A percentile compares a stretch with the other conserved stretches of the same genome.
phyloP scores from a whole-genome alignment of 2,888 invertebrate species.

The Chalcosyrphus nemorum region DNA sequence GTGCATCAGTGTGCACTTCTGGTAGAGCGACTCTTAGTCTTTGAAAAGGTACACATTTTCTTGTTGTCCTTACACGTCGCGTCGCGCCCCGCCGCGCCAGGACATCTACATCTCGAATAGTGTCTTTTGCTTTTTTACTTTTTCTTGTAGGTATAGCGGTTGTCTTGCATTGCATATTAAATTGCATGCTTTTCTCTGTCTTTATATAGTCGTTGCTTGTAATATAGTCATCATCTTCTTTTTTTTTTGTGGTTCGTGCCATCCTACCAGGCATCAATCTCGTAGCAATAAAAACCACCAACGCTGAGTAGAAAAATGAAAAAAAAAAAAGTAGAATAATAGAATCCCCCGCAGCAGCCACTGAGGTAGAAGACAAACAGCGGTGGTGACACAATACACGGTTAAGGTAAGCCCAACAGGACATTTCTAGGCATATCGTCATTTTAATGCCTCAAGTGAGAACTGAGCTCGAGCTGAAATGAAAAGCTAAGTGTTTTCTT shows the following conservation, averaged over 20 bases:
- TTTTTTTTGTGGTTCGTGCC: constrained; percentile 53
- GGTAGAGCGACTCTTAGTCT: background rate
- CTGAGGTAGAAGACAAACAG: constrained; percentile 54
- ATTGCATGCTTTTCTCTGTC: constrained; percentile 33
- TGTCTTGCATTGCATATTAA: constrained; percentile 28
- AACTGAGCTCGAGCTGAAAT: constrained; percentile 51
- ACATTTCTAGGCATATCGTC: constrained; percentile 52
- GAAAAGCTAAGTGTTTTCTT: constrained; percentile 67
- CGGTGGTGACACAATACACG: constrained; percentile 53
- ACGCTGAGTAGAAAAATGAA: background rate
- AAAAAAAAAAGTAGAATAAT: constrained; percentile 17
- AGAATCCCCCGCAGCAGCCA: constrained; percentile 50
- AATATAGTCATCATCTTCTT: constrained; percentile 23
- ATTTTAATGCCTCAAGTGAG: constrained; percentile 65
- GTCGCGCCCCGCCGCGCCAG: background rate
- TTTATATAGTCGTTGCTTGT: constrained; percentile 33
- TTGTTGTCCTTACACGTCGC: too few relatives aligned
- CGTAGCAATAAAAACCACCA: constrained; percentile 39
- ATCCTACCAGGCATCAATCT: constrained; percentile 50
- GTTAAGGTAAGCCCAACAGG: constrained; percentile 63
- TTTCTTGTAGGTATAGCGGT: constrained; percentile 18
- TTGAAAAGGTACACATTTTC: constrained; percentile 31
- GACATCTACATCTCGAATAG: background rate
- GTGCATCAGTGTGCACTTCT: constrained; percentile 9
- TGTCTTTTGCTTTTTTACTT: constrained; percentile 16